Conservation (phyloP, 2,888 invertebrate species). For the Ormyrus rosae region DNA sequence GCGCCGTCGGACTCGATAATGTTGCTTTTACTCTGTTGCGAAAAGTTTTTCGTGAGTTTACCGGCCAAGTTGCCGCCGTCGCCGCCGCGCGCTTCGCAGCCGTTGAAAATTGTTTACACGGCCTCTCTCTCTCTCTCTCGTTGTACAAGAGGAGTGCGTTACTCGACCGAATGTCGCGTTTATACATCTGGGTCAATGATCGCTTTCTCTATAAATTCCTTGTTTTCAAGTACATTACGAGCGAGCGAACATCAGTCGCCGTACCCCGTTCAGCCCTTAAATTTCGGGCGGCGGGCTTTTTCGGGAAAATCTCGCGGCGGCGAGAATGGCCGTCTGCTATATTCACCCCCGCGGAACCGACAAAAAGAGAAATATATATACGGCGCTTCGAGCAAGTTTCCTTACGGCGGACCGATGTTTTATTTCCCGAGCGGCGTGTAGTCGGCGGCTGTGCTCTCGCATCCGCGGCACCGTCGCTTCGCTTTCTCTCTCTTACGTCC, state of each 20-base stretch:
- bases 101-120: constrained; percentile 54
- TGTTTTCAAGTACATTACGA: too few relatives aligned
- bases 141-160: constrained; percentile 5
- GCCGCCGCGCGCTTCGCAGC: background rate
- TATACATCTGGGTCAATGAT: background rate
- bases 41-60: constrained; percentile 46
- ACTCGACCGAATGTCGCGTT: background rate
- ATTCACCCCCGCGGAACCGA: constrained; percentile 24
- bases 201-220: background rate
- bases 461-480: background rate
- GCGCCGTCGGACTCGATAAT: constrained; percentile 44
- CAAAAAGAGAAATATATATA: constrained; percentile 58
- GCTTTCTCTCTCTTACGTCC: constrained; percentile 1
- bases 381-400: constrained; percentile 63
- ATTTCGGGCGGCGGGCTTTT: background rate
- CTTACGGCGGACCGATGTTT: constrained; percentile 63
- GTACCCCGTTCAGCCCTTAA: too few relatives aligned
- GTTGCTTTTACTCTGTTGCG: constrained; percentile 39
- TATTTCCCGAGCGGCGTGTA: constrained; percentile 63
- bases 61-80: constrained; percentile 18
- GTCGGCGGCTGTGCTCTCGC: constrained; percentile 59
- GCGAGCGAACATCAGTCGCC: too few relatives aligned
- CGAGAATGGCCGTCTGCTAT: background rate
- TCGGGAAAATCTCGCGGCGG: background rate
- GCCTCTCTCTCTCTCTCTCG: constrained; percentile 8